These are phyloP conservation scores for Sarcophaga caerulescens DNA, from an alignment of 2,888 invertebrate species.

Conservation along the genomic window DNA sequence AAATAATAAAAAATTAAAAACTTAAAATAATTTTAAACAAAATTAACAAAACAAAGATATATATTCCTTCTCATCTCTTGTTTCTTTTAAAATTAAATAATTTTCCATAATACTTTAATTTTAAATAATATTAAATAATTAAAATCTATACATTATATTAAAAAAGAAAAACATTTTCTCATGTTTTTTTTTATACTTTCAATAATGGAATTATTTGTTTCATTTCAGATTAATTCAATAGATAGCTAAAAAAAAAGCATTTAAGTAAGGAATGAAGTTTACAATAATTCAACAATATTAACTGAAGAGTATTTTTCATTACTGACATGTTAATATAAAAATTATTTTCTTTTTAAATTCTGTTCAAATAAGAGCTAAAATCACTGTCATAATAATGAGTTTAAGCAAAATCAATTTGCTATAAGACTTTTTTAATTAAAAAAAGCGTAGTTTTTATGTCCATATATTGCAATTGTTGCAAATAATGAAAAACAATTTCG, in stretches of 20 bases:
- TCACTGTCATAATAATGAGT: too few species aligned
- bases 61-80: slow-evolving; percentile 36
- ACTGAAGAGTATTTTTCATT: not conserved
- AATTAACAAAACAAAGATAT: slow-evolving; percentile 64
- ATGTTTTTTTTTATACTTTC: slow-evolving; percentile 30
- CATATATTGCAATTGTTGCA: too few species aligned
- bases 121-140: slow-evolving; percentile 45
- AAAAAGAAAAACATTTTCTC: slow-evolving; percentile 24
- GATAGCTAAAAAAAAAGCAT: not conserved
- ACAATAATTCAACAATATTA: not conserved
- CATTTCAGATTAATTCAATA: slow-evolving; percentile 6
- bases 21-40: slow-evolving; percentile 64
- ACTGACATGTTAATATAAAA: too few species aligned
- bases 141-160: slow-evolving; percentile 23
- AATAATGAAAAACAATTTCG: too few species aligned
- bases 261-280: too few species aligned
- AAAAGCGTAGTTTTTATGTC: too few species aligned
- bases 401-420: too few species aligned
- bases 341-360: too few species aligned
- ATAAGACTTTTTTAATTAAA: too few species aligned
- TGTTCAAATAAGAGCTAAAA: too few species aligned
- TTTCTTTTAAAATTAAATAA: slow-evolving; percentile 36
- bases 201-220: slow-evolving; percentile 68
- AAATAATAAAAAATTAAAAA: slow-evolving; percentile 58
- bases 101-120: slow-evolving; percentile 58